Conservation (phyloP, 1,140 invertebrate genomes). For the Calycopis cecrops region DNA sequence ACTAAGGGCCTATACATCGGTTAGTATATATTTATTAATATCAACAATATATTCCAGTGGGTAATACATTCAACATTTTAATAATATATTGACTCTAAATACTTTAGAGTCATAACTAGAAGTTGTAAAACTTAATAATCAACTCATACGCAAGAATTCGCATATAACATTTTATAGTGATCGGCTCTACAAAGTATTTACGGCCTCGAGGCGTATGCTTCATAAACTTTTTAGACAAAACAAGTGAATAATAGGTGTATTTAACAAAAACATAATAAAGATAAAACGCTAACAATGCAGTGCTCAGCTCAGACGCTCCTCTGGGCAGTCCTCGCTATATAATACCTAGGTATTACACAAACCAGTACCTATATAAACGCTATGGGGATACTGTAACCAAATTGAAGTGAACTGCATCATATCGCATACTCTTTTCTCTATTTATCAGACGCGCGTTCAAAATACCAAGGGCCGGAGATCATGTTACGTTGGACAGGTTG, state of each 20-base stretch:
- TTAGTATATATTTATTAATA: too few species aligned
- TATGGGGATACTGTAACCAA: slow-evolving; percentile 29
- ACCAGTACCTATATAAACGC: slow-evolving; percentile 20
- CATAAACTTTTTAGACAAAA: slow-evolving; percentile 41
- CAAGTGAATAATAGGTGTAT: slow-evolving; percentile 27
- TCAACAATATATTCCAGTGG: too few species aligned
- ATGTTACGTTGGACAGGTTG: slow-evolving; percentile 34
- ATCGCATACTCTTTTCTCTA: slow-evolving; percentile 24
- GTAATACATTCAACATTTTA: background rate
- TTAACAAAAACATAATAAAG: slow-evolving; percentile 37
- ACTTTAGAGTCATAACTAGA: background rate
- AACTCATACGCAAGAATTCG: slow-evolving; percentile 1
- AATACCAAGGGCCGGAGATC: slow-evolving; percentile 23
- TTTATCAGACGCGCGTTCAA: background rate
- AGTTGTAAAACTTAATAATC: background rate
- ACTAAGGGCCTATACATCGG: too few species aligned
- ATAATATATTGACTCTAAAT: background rate
- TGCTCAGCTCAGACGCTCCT: slow-evolving; percentile 66
- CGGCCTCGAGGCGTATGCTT: slow-evolving; percentile 25
- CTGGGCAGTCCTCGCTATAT: slow-evolving; percentile 61
- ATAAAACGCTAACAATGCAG: slow-evolving; percentile 58
- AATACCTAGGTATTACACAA: slow-evolving; percentile 45
- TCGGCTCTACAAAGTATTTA: background rate
- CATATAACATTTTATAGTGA: slow-evolving; percentile 5
- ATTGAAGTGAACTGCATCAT: slow-evolving; percentile 37